Base-by-base conservation (phyloP, 2,888 invertebrate genomes). In the Lydus trimaculatus region DNA sequence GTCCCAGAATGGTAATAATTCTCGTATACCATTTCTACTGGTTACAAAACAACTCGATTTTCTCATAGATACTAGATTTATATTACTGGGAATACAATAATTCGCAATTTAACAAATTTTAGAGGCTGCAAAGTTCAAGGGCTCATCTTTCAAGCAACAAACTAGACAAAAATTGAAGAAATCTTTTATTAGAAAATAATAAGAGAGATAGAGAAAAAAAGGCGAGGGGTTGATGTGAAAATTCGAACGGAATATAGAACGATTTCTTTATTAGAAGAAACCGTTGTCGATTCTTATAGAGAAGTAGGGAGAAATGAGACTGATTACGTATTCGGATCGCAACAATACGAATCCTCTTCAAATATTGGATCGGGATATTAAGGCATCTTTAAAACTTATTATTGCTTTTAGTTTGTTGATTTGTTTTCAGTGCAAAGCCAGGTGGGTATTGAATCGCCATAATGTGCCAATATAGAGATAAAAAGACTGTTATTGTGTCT, bases 321-420 rank as follows among this genome's bases (percentile, higher is more conserved):
- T 72, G 68, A 74, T 75, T 74, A 58, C 61, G 72, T 70, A 75
- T 75, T 74, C 75, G 71, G 67, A 71, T 64, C 75, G 72, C 73
- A 69, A 58, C 61, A 65, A 33, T 11, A 64, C 33, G 63, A 67
- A 67, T 67, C 72, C 73, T 72, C 68, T 73, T 64, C 73, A 72
- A 75, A 75, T 75, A 75, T 73, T 75, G 69, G 56, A 33, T 3
- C n/a, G 70, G 68, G 75, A 75, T 73, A 73, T 75, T 73, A 73
- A 75, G 69, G 72, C 71, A 75, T 75, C 72, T 72, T 75, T 71
- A 69, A 72, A 72, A 75, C 71, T 75, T 75, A 73, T 73, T 75
- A 75, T 73, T 75, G 73, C 68, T 71, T 74, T 71, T 64, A 67
- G 67, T 67, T 17, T 17, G 17, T n/a, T 60, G 67, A 65, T 63